Evolutionary conservation across 2,888 invertebrate genomes (phyloP).

Genomic region (Saturnia pavonia): DNA sequence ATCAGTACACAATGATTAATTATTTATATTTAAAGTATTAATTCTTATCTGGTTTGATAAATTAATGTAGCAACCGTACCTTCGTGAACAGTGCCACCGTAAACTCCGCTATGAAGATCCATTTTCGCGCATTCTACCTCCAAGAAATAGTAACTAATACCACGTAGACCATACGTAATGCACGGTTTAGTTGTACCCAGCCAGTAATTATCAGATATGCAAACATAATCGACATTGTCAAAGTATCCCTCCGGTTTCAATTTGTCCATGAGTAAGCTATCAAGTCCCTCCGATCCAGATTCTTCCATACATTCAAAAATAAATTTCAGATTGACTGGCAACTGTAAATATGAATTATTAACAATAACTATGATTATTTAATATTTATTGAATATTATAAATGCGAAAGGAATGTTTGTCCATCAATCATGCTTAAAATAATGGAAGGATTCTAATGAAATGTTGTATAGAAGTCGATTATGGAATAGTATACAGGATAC

Average conservation of each 20-base stretch:
- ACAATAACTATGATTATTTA: not conserved
- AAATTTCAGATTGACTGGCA: constrained; percentile 92
- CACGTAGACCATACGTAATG: constrained; percentile 97
- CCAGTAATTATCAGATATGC: constrained; percentile 99
- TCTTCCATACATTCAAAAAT: constrained; percentile 99
- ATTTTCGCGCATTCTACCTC: constrained; percentile 94
- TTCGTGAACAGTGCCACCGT: constrained; percentile 93
- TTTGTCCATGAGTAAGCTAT: constrained; percentile 86
- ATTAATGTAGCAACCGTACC: constrained; percentile 72
- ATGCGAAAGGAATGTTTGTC: too few species aligned
- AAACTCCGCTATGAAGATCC: constrained; percentile 98
- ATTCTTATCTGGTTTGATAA: constrained; percentile 4
- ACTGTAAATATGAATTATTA: constrained; percentile 47
- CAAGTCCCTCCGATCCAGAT: constrained; percentile 97
- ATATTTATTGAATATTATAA: too few species aligned
- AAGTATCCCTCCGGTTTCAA: constrained; percentile 87
- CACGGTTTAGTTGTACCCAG: constrained; percentile 98
- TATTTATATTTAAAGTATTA: constrained; percentile 1
- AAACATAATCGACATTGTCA: constrained; percentile 93
- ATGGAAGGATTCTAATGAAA: too few species aligned
- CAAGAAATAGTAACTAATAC: constrained; percentile 94
- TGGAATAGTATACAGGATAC: too few species aligned
- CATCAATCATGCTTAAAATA: too few species aligned
- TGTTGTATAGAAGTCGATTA: too few species aligned
- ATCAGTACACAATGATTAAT: not conserved